Evolutionary conservation across 2,888 invertebrate genomes (phyloP), one percentile per base, ranked within the genome.

Genomic region (Tinea pellionella): DNA sequence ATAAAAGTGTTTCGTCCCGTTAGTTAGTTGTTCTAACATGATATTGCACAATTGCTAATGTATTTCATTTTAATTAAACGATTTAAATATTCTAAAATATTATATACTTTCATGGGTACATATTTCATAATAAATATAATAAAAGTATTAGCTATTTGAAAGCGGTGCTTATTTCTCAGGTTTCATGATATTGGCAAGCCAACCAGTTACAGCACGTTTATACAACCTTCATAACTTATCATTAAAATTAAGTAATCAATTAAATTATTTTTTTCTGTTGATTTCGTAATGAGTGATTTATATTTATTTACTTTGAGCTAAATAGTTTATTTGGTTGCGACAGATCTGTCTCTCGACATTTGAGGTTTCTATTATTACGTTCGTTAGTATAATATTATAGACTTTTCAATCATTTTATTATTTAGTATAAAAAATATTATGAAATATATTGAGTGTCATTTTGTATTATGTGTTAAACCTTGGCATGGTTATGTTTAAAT

Each of bases 361-460:
- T 71, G 66, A 67, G 69, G 68, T 72, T 68, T 62, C 69, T 70
- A 72, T 76, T 77, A 75, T 77, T 64, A 65, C 65, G 66, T 73
- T 81, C 75, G 76, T 82, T 77, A 61, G 47, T 16, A 6, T n/a
- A 9, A 42, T 42, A n/a, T n/a, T n/a, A n/a, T n/a, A n/a, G 42
- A n/a, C 6, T 13, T 30, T n/a, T 42, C 42, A 42, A 42, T n/a
- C 42, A 42, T 13, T 9, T 42, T 42, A 12, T n/a, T 42, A 42
- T 42, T 42, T 30, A 30, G 9, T 30, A 30, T 30, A 30, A 30
- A 30, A 30, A 30, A 30, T 30, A 30, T 37, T 37, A 12, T 12
- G 37, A 2, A 37, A 37, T 37, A 9, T 37, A n/a, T 37, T 37
- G 9, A 37, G 37, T 37, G 37, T 37, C 37, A 12, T 9, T n/a